phyloP scores from a whole-genome alignment of 2,113 vertebrate species.

The Bostrychus sinensis region DNA sequence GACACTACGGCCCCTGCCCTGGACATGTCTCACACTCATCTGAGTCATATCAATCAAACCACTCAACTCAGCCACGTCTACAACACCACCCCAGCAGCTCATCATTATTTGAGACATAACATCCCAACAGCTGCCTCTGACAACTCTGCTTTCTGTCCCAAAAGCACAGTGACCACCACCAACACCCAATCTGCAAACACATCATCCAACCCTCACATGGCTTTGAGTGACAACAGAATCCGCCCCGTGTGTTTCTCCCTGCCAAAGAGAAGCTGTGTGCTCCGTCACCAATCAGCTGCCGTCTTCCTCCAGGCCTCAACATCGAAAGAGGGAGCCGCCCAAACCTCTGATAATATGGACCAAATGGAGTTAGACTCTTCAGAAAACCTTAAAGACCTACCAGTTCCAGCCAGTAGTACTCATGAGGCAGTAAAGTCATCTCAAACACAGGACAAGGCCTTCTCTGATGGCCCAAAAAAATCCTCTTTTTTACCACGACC shows the following conservation, averaged over 20 bases:
- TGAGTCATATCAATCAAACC: slow-evolving; percentile 1
- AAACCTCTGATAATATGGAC: background rate
- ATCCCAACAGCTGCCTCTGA: slow-evolving; percentile 3
- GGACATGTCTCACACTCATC: background rate
- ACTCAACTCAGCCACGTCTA: slow-evolving; percentile 19
- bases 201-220: background rate
- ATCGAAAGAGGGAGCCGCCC: slow-evolving; percentile 28
- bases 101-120: slow-evolving; percentile 27
- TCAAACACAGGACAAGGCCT: slow-evolving; percentile 10
- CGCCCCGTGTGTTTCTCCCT: slow-evolving; percentile 73
- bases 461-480: slow-evolving; percentile 7
- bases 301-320: slow-evolving; percentile 62
- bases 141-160: slow-evolving; percentile 8
- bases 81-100: slow-evolving; percentile 49
- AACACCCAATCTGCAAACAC: too few species aligned
- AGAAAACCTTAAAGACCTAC: background rate
- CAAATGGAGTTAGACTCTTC: background rate
- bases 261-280: slow-evolving; percentile 69
- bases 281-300: slow-evolving; percentile 69
- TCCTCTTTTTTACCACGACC: slow-evolving; percentile 8
- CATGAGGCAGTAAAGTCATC: slow-evolving; percentile 28
- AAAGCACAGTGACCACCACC: too few species aligned
- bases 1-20: background rate
- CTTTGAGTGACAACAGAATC: slow-evolving; percentile 21
- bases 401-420: background rate